Conservation (phyloP, 2,888 invertebrate genomes). For the Reticulitermes lucifugus region DNA sequence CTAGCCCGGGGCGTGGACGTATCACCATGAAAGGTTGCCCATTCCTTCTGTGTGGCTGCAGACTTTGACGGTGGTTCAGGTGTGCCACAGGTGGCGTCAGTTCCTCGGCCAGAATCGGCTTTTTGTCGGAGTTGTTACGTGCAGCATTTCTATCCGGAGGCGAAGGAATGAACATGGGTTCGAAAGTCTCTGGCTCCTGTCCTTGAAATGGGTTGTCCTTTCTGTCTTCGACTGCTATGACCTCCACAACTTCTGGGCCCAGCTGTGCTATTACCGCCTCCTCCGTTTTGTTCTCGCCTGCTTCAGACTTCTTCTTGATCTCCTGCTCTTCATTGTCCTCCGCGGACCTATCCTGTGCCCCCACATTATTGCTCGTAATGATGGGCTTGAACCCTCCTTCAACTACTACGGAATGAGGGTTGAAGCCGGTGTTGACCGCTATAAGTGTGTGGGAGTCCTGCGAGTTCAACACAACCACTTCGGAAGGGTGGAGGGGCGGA, state of each 20-base stretch:
- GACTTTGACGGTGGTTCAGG: conserved; percentile 30
- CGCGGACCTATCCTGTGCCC: conserved; percentile 63
- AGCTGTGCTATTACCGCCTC: conserved; percentile 60
- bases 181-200: conserved; percentile 72
- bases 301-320: conserved; percentile 62
- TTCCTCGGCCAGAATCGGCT: conserved; percentile 41
- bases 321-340: neutral
- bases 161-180: conserved; percentile 85
- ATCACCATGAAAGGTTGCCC: conserved; percentile 45
- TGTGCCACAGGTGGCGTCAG: conserved; percentile 42
- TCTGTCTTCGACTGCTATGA: conserved; percentile 57
- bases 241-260: conserved; percentile 59
- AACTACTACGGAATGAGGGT: conserved; percentile 83
- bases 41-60: conserved; percentile 53
- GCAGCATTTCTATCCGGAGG: conserved; percentile 70
- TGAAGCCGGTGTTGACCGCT: conserved; percentile 75
- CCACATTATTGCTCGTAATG: conserved; percentile 66
- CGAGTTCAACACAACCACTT: conserved; percentile 22
- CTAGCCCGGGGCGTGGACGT: conserved; percentile 67
- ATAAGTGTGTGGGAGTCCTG: neutral
- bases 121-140: conserved; percentile 57
- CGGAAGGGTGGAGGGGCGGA: conserved; percentile 20
- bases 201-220: conserved; percentile 64
- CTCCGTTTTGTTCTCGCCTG: conserved; percentile 61
- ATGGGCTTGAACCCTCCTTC: conserved; percentile 90